Conservation (phyloP, 2,797 vertebrate species). For the Crax fasciolata region DNA sequence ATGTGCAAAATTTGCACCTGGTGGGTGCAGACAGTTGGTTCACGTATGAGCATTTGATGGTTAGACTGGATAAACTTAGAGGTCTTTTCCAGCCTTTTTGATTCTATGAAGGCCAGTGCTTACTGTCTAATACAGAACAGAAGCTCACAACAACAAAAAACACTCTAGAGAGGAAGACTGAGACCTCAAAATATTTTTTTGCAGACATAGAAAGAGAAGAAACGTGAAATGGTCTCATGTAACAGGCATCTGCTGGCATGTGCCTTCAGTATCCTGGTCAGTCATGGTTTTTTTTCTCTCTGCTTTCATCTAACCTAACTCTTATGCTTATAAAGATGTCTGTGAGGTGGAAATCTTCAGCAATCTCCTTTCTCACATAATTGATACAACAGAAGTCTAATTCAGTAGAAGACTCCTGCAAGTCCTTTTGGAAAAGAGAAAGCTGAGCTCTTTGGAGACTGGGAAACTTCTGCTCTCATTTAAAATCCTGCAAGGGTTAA, state of each 20-base stretch:
- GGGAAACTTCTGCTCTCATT: neutral
- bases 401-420: neutral
- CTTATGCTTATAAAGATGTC: neutral
- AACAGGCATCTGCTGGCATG: neutral
- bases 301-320: neutral
- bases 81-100: too few species aligned
- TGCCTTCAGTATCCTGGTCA: neutral
- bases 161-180: neutral
- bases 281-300: neutral
- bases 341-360: neutral
- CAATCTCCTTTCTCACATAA: neutral
- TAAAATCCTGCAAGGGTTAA: neutral
- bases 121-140: neutral
- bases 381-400: neutral
- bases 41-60: neutral
- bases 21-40: neutral
- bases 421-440: neutral
- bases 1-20: neutral
- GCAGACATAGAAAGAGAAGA: neutral
- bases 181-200: neutral
- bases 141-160: neutral
- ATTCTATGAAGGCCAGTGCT: neutral
- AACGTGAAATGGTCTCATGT: neutral
- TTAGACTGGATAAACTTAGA: too few species aligned
- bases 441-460: neutral